Evolutionary conservation across 2,888 invertebrate species (phyloP).

Genomic region (Eupelmus urozonus): DNA sequence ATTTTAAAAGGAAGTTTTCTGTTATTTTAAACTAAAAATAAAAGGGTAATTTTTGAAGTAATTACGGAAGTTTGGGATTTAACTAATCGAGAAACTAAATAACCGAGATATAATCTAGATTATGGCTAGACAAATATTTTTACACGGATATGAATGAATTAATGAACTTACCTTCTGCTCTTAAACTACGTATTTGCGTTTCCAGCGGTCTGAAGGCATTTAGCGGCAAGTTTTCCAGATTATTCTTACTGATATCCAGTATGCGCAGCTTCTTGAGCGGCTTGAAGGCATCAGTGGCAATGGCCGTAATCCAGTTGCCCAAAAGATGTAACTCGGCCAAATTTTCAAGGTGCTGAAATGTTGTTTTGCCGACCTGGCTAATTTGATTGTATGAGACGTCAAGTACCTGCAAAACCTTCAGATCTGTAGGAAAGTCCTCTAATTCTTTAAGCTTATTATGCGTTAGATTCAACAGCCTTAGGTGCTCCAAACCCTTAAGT

Average conservation of each 20-base stretch:
- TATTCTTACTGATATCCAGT: constrained; percentile 90
- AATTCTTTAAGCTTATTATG: constrained; percentile 89
- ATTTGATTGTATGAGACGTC: constrained; percentile 92
- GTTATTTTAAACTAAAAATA: too few relatives aligned
- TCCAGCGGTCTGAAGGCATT: constrained; percentile 88
- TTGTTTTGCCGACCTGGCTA: constrained; percentile 85
- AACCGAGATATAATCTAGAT: too few relatives aligned
- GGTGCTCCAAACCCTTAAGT: constrained; percentile 86
- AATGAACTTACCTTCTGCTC: constrained; percentile 90
- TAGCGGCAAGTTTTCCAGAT: constrained; percentile 88
- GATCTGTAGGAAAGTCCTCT: constrained; percentile 88
- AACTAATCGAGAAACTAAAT: constrained; percentile 5
- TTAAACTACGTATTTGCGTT: constrained; percentile 87
- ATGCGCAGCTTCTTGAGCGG: constrained; percentile 86
- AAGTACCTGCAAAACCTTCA: constrained; percentile 87
- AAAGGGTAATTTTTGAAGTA: background rate
- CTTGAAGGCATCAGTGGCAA: constrained; percentile 88
- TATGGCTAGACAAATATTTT: too few relatives aligned
- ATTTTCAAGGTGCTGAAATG: constrained; percentile 87
- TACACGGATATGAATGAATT: too few relatives aligned
- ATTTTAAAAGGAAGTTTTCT: too few relatives aligned
- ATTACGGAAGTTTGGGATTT: background rate
- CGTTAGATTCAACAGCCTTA: constrained; percentile 88
- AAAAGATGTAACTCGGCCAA: constrained; percentile 87
- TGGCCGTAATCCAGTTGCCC: constrained; percentile 89